Evolutionary conservation across 2,888 invertebrate genomes (phyloP), one percentile per base, ranked within the genome.

Genomic region (Mechanitis mazaeus): DNA sequence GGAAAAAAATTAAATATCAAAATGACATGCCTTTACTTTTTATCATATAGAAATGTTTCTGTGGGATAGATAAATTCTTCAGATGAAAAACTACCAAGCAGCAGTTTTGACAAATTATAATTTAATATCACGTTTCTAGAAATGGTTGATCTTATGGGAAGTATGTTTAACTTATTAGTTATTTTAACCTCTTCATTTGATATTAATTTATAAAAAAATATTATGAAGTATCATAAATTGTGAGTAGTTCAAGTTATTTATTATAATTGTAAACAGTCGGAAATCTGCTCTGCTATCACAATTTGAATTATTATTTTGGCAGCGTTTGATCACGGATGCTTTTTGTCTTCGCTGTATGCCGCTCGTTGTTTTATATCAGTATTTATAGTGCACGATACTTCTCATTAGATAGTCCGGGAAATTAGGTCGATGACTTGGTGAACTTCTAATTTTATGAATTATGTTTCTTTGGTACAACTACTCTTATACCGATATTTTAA

Each of bases 381-480:
- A 86, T 85, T 86, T 81, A 84, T 84, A 87, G 84, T 79, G 71
- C 71, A 70, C 74, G 75, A 77, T 82, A 79, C 78, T 75, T 81
- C 79, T 79, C 76, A 78, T 78, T 79, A 83, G 81, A 79, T 80
- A 77, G 76, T 75, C 74, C 73, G 74, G 72, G 73, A 80, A 84
- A 85, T 81, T 86, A 69, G 87, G 84, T 81, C 84, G 82, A 81
- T 81, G 83, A 84, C 83, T 81, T 73, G 73, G 73, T 75, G 75
- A 72, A 73, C 74, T 73, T 72, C 71, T 76, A 72, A 70, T 75
- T 70, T 68, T 68, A 63, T 67, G 68, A 68, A 68, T 67, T 62
- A 64, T 70, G 66, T 66, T 67, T 63, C 56, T 55, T 66, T 67
- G 58, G 60, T 59, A 56, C 45, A 55, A 45, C 60, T 60, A 58